Conservation (phyloP, 2,113 vertebrate species). For the Thalassoma bifasciatum region DNA sequence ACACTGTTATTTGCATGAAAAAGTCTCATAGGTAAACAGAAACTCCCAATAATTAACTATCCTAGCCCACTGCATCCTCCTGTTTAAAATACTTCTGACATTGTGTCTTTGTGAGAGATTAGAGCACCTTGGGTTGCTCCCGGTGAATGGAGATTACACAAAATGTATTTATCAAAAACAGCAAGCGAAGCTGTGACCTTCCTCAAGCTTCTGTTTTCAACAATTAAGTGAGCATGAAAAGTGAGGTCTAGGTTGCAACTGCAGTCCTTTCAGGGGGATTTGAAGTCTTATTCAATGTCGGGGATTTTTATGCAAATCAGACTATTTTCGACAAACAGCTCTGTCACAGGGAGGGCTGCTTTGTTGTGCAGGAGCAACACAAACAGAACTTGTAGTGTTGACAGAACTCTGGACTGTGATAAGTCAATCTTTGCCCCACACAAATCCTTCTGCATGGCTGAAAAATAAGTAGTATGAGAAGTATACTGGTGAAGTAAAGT, state of each 20-base stretch:
- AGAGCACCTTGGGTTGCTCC: constrained; percentile 11
- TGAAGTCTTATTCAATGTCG: constrained; percentile 27
- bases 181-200: constrained; percentile 31
- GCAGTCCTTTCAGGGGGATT: constrained; percentile 38
- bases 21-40: too few relatives aligned
- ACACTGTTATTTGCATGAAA: too few relatives aligned
- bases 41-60: constrained; percentile 1
- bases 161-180: constrained; percentile 14
- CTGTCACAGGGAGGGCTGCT: constrained; percentile 2
- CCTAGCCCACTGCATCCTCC: background rate
- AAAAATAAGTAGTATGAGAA: constrained; percentile 4
- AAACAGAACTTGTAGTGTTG: constrained; percentile 15
- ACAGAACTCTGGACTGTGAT: constrained; percentile 2
- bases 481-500: background rate
- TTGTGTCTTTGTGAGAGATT: constrained; percentile 39
- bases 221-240: constrained; percentile 30
- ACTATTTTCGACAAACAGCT: constrained; percentile 30
- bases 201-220: background rate
- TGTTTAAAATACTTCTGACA: constrained; percentile 54
- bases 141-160: constrained; percentile 23
- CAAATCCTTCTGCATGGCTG: background rate
- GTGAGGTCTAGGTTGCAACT: constrained; percentile 13
- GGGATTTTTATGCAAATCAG: constrained; percentile 54
- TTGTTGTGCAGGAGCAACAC: constrained; percentile 5
- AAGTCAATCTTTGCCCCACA: constrained; percentile 5